Conservation (phyloP, 2,888 invertebrate genomes). For the Charanyca ferruginea region DNA sequence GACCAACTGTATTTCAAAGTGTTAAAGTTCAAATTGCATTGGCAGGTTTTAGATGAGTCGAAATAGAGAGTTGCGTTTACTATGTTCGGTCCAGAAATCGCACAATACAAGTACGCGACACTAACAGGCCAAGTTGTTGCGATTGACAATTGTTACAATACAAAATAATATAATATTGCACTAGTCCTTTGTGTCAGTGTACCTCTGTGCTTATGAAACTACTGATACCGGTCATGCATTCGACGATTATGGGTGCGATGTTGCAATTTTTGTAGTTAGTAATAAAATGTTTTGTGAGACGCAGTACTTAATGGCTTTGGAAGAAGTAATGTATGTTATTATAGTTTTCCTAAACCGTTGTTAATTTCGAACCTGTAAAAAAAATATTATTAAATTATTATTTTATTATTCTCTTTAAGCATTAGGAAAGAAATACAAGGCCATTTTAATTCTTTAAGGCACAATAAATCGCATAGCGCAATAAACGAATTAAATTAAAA, state of each 20-base stretch:
- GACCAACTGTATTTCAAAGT: constrained; percentile 6
- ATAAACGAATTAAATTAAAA: no score
- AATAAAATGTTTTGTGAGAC: background rate
- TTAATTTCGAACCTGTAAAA: no score
- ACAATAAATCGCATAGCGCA: no score
- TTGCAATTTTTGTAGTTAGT: background rate
- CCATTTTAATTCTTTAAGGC: no score
- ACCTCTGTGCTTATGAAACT: constrained; percentile 71
- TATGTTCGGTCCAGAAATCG: constrained; percentile 72
- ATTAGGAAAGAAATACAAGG: no score
- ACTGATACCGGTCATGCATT: constrained; percentile 54
- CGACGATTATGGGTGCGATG: constrained; percentile 59
- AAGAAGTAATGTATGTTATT: background rate
- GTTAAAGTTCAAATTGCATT: constrained; percentile 23
- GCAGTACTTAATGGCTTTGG: background rate
- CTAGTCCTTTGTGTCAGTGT: constrained; percentile 72
- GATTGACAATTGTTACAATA: constrained; percentile 81
- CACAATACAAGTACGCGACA: constrained; percentile 74
- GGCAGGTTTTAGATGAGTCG: constrained; percentile 7
- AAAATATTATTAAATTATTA: no score
- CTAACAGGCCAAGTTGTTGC: constrained; percentile 79
- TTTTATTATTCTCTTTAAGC: no score
- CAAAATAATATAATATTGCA: constrained; percentile 72
- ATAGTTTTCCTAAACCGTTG: no score
- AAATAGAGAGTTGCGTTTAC: constrained; percentile 35